A percentile compares a stretch with the other conserved stretches of the same genome.
These are phyloP conservation scores for Eulimnadia texana DNA, from an alignment of 1,140 invertebrate species.

Conservation along the genomic window DNA sequence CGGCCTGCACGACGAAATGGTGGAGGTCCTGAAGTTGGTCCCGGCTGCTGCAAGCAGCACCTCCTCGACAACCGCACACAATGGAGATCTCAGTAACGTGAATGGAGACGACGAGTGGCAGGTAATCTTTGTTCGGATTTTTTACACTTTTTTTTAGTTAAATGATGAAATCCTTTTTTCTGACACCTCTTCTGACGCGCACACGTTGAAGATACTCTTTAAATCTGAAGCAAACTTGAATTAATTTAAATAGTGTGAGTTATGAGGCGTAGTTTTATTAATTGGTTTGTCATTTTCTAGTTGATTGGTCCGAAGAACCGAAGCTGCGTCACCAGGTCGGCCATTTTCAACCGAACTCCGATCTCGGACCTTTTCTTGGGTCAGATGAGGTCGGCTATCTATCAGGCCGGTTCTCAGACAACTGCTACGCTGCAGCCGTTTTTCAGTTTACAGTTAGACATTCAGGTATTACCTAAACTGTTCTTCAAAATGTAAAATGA, in stretches of 20 bases:
- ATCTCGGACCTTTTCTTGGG: constrained; percentile 85
- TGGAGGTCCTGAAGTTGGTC: constrained; percentile 42
- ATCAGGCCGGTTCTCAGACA: constrained; percentile 52
- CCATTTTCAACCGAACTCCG: constrained; percentile 67
- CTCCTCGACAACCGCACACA: constrained; percentile 1
- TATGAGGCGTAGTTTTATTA: not conserved
- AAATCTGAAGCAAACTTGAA: too few relatives aligned
- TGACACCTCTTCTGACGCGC: constrained; percentile 12
- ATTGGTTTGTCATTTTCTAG: not conserved
- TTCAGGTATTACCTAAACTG: constrained; percentile 57
- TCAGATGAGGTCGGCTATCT: constrained; percentile 65
- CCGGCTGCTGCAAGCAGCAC: not conserved
- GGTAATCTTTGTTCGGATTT: constrained; percentile 31
- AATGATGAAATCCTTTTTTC: constrained; percentile 6
- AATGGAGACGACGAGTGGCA: constrained; percentile 43
- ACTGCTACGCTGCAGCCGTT: constrained; percentile 73
- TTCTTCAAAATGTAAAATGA: too few relatives aligned
- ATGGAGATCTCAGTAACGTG: not conserved
- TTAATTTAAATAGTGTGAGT: too few relatives aligned
- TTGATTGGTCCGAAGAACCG: constrained; percentile 76
- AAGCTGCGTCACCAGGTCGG: constrained; percentile 63
- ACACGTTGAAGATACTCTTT: not conserved
- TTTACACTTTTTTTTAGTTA: not conserved
- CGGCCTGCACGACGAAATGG: constrained; percentile 89
- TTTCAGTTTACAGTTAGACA: constrained; percentile 83